Percentiles rank a stretch among this genome's conserved stretches.
These are phyloP conservation scores for Anoplophora glabripennis DNA, from an alignment of 1,140 invertebrate genomes.

Conservation along the genomic window DNA sequence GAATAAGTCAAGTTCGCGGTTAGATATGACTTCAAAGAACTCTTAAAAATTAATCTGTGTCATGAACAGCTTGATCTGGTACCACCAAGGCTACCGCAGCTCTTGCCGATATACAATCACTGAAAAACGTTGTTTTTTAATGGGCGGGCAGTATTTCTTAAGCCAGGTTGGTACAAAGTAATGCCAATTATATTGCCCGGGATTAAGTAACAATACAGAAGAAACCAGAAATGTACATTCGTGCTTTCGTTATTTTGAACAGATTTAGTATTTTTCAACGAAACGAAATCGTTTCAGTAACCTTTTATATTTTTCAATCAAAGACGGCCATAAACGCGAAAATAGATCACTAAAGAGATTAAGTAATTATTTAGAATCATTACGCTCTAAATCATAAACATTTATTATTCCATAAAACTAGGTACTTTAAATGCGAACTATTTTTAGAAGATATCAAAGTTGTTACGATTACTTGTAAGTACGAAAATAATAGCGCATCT, in stretches of 20 bases:
- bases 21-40: background rate
- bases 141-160: background rate
- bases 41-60: constrained; percentile 4
- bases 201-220: background rate
- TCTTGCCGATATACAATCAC: constrained; percentile 5
- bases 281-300: too few relatives aligned
- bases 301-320: background rate
- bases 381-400: too few relatives aligned
- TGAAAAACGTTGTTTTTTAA: constrained; percentile 2
- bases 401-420: too few relatives aligned
- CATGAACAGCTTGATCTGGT: background rate
- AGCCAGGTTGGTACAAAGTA: background rate
- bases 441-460: too few relatives aligned
- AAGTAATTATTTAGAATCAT: too few relatives aligned
- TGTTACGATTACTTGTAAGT: too few relatives aligned
- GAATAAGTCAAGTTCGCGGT: background rate
- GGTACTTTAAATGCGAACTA: too few relatives aligned
- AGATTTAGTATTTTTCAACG: background rate
- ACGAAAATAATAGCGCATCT: too few relatives aligned
- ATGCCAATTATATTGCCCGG: background rate
- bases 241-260: background rate
- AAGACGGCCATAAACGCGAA: background rate
- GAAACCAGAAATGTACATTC: background rate
- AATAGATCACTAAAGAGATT: too few relatives aligned
- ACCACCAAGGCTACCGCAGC: background rate